Conservation (phyloP, 2,888 invertebrate genomes). For the Tipula unca region DNA sequence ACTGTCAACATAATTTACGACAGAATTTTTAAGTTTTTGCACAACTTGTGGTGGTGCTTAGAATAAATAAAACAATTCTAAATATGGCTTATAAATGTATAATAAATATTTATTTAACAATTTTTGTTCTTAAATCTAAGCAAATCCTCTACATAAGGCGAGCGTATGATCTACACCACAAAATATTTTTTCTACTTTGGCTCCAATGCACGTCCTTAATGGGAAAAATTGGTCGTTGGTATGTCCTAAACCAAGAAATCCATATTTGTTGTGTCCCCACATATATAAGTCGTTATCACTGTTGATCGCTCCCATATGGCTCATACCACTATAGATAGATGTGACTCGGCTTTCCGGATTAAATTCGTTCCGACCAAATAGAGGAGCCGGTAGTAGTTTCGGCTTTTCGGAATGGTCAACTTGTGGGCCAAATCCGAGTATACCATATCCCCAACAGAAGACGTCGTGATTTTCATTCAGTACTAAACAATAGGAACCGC, state of each 20-base stretch:
- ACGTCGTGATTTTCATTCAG: constrained; percentile 76
- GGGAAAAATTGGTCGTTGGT: constrained; percentile 81
- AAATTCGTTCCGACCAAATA: constrained; percentile 83
- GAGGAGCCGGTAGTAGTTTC: constrained; percentile 60
- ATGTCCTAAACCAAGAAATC: constrained; percentile 76
- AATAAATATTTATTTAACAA: neutral
- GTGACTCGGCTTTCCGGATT: constrained; percentile 58
- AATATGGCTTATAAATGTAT: neutral
- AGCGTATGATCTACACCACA: constrained; percentile 84
- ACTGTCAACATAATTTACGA: neutral
- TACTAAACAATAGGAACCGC: constrained; percentile 78
- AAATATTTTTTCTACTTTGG: constrained; percentile 59
- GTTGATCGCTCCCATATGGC: constrained; percentile 73
- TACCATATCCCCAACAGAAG: constrained; percentile 90
- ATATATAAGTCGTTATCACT: constrained; percentile 75
- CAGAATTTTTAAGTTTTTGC: neutral
- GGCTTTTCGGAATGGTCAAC: constrained; percentile 59
- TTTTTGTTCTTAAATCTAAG: constrained; percentile 35
- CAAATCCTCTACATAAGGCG: constrained; percentile 64
- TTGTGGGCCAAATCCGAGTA: constrained; percentile 80
- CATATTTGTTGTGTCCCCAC: constrained; percentile 85
- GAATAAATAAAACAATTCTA: neutral
- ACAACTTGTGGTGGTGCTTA: neutral
- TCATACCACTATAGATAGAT: constrained; percentile 62
- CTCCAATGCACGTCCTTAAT: constrained; percentile 71